Conservation (phyloP, 2,888 invertebrate species). For the Dryomyza anilis region DNA sequence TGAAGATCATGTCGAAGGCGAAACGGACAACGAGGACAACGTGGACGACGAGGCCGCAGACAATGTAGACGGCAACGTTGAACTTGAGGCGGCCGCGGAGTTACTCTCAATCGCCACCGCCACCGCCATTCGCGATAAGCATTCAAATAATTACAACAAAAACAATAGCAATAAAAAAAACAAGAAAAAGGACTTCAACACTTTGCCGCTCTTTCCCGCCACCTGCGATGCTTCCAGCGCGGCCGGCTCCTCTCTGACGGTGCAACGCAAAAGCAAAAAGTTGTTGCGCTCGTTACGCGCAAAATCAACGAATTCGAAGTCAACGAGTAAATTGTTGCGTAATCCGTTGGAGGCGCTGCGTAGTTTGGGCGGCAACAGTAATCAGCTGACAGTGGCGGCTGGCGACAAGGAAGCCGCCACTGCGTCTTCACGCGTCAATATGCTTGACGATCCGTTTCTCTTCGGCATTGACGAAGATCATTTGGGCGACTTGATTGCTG, state of each 20-base stretch:
- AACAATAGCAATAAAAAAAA: slow-evolving; percentile 14
- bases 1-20: slow-evolving; percentile 37
- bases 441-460: slow-evolving; percentile 61
- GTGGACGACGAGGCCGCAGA: slow-evolving; percentile 27
- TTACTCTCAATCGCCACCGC: not conserved
- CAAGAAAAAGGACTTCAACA: slow-evolving; percentile 8
- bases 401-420: slow-evolving; percentile 41
- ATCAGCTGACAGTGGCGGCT: not conserved
- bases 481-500: slow-evolving; percentile 48
- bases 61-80: slow-evolving; percentile 25
- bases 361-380: slow-evolving; percentile 19
- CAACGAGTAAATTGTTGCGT: not conserved
- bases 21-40: slow-evolving; percentile 34
- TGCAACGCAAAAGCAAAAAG: slow-evolving; percentile 52
- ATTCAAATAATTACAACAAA: too few species aligned
- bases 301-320: slow-evolving; percentile 15
- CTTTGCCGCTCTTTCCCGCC: slow-evolving; percentile 47
- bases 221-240: slow-evolving; percentile 38
- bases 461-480: slow-evolving; percentile 58
- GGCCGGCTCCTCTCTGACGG: slow-evolving; percentile 18
- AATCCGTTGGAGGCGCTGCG: slow-evolving; percentile 35
- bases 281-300: slow-evolving; percentile 53
- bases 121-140: slow-evolving; percentile 6
- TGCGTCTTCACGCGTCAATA: slow-evolving; percentile 57
- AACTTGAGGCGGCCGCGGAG: slow-evolving; percentile 10